Conservation (phyloP, 2,113 vertebrate genomes). For the Prunella fulvescens region DNA sequence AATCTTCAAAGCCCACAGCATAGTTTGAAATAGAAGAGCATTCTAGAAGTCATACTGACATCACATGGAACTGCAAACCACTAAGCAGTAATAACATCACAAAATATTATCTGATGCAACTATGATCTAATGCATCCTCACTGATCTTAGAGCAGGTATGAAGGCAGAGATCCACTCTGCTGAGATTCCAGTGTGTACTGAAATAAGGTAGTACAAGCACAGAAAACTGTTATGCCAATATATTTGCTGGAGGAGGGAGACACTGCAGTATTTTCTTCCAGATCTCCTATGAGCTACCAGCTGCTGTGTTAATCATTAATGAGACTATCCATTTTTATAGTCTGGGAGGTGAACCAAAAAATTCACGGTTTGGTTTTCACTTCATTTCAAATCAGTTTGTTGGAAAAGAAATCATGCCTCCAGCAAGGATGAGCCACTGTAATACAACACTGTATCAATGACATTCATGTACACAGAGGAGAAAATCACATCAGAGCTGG, state of each 20-base stretch:
- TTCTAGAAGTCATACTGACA: not conserved
- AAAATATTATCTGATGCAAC: not conserved
- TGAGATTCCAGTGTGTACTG: not conserved
- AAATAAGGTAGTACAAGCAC: not conserved
- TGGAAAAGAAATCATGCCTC: conserved; percentile 25
- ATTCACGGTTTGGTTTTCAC: conserved; percentile 29
- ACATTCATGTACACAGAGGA: not conserved
- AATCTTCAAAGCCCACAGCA: not conserved
- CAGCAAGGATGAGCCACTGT: conserved; percentile 25
- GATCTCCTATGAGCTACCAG: not conserved
- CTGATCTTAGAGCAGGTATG: not conserved
- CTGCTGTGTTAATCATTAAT: conserved; percentile 53
- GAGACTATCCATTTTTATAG: conserved; percentile 30
- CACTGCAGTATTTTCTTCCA: not conserved
- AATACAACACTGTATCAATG: conserved; percentile 25
- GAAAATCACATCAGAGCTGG: not conserved
- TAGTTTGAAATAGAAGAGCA: not conserved
- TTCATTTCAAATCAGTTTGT: conserved; percentile 33
- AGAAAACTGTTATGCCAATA: not conserved
- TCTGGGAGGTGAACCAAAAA: conserved; percentile 39
- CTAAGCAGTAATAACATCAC: not conserved
- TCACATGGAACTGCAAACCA: not conserved
- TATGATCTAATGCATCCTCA: not conserved
- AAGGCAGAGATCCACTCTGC: not conserved
- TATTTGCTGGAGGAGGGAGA: not conserved